Percentiles rank a stretch among this genome's conserved stretches.
Conservation (phyloP, 2,888 invertebrate species). For the Mimas tiliae region DNA sequence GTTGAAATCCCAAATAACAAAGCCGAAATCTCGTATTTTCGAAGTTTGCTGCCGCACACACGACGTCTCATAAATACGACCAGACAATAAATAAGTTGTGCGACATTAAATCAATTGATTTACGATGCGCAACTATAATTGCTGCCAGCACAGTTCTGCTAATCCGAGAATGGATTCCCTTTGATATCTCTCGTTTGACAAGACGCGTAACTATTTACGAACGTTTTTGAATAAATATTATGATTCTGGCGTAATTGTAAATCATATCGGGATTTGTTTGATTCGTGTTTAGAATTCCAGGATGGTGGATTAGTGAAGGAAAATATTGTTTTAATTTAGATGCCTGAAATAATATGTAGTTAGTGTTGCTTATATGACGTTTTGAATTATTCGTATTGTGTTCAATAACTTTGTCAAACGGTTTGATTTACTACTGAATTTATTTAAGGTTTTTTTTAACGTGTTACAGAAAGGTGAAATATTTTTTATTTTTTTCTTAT, state of each 20-base stretch:
- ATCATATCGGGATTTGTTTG: constrained; percentile 14
- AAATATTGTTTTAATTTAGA: constrained; percentile 10
- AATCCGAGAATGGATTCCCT: constrained; percentile 16
- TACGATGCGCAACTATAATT: constrained; percentile 12
- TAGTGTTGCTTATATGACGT: not conserved
- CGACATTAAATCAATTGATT: constrained; percentile 24
- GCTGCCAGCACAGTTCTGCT: constrained; percentile 12
- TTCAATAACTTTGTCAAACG: not conserved
- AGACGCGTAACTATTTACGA: constrained; percentile 19
- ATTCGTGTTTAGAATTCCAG: not conserved
- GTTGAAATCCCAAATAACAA: not conserved
- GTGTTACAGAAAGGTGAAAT: too few species aligned
- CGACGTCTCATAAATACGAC: not conserved
- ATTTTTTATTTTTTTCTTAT: too few species aligned
- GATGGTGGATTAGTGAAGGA: not conserved
- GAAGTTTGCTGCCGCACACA: not conserved
- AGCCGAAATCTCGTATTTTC: not conserved
- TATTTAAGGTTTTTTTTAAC: too few species aligned
- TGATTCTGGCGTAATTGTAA: constrained; percentile 3
- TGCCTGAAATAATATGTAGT: not conserved
- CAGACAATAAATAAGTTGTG: constrained; percentile 18
- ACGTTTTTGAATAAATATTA: constrained; percentile 12
- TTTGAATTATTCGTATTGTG: not conserved
- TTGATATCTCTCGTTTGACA: constrained; percentile 12
- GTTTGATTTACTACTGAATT: too few species aligned